These are phyloP conservation scores for Platalea minor DNA, from an alignment of 2,797 vertebrate genomes.

Conservation along the genomic window DNA sequence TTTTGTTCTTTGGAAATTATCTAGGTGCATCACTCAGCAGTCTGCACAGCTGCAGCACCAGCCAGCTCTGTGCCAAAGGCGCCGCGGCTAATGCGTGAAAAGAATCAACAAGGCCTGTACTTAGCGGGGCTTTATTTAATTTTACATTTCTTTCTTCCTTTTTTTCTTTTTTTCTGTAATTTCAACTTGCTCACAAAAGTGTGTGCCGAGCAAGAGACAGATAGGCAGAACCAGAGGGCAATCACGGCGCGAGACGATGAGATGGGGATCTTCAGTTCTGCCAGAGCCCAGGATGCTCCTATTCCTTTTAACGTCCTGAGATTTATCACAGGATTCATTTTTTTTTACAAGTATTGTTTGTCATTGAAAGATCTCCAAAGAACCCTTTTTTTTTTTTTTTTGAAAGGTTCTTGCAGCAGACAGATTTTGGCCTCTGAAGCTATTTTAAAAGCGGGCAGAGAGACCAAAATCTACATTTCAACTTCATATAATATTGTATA, in stretches of 20 bases:
- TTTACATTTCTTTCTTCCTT: neutral
- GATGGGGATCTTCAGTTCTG: neutral
- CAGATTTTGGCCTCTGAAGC: neutral
- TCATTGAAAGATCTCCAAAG: neutral
- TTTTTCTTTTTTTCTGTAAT: neutral
- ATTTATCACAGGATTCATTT: neutral
- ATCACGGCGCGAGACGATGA: rapidly evolving
- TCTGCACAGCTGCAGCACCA: neutral
- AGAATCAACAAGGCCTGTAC: neutral
- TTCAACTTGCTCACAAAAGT: neutral
- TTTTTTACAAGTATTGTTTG: neutral
- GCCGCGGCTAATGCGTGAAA: neutral
- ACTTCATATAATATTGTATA: neutral
- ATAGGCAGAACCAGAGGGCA: neutral
- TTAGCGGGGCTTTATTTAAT: neutral
- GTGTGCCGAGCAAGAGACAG: neutral
- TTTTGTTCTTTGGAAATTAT: neutral
- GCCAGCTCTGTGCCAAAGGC: neutral
- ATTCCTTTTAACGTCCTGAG: neutral
- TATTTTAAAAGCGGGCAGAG: neutral
- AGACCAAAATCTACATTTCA: neutral
- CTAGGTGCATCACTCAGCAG: neutral
- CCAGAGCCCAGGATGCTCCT: neutral
- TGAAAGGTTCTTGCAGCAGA: neutral
- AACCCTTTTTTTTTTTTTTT: neutral